Percentiles rank a stretch among this genome's conserved stretches.
These are phyloP conservation scores for Dascillus cervinus DNA, from an alignment of 2,888 invertebrate genomes.

Conservation along the genomic window DNA sequence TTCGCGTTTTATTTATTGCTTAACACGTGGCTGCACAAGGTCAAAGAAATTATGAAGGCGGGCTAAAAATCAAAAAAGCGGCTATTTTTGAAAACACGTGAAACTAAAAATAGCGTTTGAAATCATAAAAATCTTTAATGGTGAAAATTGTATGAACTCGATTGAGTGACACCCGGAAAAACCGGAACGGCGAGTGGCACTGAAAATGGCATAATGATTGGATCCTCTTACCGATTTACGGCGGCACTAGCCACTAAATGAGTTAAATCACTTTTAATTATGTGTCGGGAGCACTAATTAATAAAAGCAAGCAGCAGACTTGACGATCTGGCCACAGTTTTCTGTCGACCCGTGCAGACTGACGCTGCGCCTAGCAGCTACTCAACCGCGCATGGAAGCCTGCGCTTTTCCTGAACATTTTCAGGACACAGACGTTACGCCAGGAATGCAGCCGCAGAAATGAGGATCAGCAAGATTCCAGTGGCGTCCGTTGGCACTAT, in stretches of 20 bases:
- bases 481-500: no score
- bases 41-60: no score
- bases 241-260: constrained; percentile 4
- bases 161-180: neutral
- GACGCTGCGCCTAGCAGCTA: constrained; percentile 27
- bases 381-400: constrained; percentile 13
- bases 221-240: constrained; percentile 13
- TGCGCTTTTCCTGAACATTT: constrained; percentile 5
- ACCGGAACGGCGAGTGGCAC: neutral
- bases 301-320: constrained; percentile 24
- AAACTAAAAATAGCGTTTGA: no score
- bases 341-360: constrained; percentile 31
- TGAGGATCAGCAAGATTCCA: no score
- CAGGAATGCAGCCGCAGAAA: neutral
- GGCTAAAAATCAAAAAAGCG: no score
- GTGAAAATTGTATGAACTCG: no score
- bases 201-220: neutral
- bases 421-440: constrained; percentile 1
- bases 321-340: constrained; percentile 26
- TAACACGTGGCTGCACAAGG: neutral
- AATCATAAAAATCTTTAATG: no score
- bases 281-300: constrained; percentile 12
- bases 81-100: no score
- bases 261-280: constrained; percentile 1
- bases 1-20: no score